phyloP scores from a whole-genome alignment of 2,113 vertebrate species.

The Trematocara macrostoma region DNA sequence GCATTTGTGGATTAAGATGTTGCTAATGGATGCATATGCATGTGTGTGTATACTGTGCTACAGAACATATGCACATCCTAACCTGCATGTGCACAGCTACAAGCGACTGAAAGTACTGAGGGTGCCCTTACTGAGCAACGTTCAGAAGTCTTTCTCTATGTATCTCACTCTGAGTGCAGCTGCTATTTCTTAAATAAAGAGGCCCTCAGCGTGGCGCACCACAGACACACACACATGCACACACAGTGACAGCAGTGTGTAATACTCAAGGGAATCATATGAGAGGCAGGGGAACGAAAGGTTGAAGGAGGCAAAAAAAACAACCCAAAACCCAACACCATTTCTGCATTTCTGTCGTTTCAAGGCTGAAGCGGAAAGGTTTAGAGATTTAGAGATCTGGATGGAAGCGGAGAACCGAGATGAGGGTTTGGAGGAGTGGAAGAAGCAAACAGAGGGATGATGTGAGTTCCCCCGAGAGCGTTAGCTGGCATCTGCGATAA shows the following conservation, averaged over 20 bases:
- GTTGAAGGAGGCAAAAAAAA: not conserved
- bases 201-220: not conserved
- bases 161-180: not conserved
- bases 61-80: not conserved
- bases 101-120: not conserved
- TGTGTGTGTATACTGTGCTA: not conserved
- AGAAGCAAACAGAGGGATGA: not conserved
- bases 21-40: not conserved
- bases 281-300: not conserved
- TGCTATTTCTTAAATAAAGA: not conserved
- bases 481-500: not conserved
- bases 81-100: not conserved
- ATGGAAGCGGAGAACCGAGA: not conserved
- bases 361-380: not conserved
- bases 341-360: not conserved
- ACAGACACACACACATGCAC: not conserved
- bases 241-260: not conserved
- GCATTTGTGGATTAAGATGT: fast-evolving
- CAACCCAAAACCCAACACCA: fast-evolving
- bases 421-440: not conserved
- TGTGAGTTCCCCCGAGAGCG: not conserved
- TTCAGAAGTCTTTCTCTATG: not conserved
- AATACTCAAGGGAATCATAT: not conserved
- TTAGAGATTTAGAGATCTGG: not conserved
- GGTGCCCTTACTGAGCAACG: not conserved